These are phyloP conservation scores for Coenobita brevimanus DNA, from an alignment of 1,140 invertebrate genomes.

Conservation along the genomic window DNA sequence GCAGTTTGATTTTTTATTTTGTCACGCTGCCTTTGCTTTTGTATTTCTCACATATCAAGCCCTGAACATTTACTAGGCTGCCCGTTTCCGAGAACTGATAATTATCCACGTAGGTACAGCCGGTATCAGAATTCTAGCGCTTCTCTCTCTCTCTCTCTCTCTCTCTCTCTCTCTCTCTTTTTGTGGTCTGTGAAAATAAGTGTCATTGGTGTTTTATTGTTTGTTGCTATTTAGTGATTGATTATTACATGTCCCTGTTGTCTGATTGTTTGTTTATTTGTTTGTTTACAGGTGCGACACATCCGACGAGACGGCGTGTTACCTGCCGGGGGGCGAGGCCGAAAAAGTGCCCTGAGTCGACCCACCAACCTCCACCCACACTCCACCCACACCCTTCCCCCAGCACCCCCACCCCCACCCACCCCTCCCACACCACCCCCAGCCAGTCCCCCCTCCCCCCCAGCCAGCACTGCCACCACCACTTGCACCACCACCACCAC, in stretches of 20 bases:
- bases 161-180: not conserved
- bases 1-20: no score
- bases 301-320: constrained; percentile 44
- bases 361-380: constrained; percentile 50
- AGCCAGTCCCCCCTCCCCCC: not conserved
- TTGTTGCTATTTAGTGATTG: no score
- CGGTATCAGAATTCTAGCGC: no score
- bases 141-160: not conserved
- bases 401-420: constrained; percentile 15
- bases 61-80: no score
- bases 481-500: not conserved
- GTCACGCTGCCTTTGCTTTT: no score
- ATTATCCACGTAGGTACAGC: no score
- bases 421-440: not conserved
- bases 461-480: not conserved
- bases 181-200: no score
- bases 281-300: constrained; percentile 46
- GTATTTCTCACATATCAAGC: no score
- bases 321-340: constrained; percentile 9
- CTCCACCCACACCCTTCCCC: constrained; percentile 49
- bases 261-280: not conserved
- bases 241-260: no score
- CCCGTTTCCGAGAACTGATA: no score
- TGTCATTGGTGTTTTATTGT: no score
- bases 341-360: constrained; percentile 34